phyloP scores from a whole-genome alignment of 2,113 vertebrate species.

The Callopanchax toddi region DNA sequence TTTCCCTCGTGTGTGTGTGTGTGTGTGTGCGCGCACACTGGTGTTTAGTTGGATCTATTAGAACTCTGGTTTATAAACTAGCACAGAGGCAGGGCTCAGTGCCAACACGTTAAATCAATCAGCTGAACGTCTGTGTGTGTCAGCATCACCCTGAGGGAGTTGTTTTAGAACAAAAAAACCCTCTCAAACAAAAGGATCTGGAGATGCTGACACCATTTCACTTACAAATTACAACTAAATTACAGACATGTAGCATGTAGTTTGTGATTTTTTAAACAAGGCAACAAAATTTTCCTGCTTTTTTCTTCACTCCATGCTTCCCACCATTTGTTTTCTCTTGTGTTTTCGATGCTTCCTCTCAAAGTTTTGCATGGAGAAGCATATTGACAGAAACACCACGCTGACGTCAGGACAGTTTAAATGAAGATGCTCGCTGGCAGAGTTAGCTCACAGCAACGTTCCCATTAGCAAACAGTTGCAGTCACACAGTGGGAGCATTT shows the following conservation, averaged over 20 bases:
- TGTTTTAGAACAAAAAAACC: slow-evolving; percentile 33
- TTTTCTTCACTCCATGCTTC: not conserved
- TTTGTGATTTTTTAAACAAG: too few species aligned
- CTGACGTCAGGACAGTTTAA: slow-evolving; percentile 20
- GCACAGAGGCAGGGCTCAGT: slow-evolving; percentile 41
- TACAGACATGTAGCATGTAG: slow-evolving; percentile 24
- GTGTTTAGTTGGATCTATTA: slow-evolving; percentile 51
- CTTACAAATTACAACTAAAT: slow-evolving; percentile 38
- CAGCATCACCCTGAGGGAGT: slow-evolving; percentile 5
- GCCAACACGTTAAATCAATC: slow-evolving; percentile 43
- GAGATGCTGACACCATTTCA: slow-evolving; percentile 33
- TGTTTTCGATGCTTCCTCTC: slow-evolving; percentile 3
- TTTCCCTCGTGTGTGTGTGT: slow-evolving; percentile 5
- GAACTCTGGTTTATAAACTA: slow-evolving; percentile 40
- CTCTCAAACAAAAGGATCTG: slow-evolving; percentile 29
- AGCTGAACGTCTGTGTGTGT: slow-evolving; percentile 25
- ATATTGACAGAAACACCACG: not conserved
- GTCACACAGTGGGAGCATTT: slow-evolving; percentile 38
- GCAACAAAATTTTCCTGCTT: not conserved
- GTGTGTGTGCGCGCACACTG: not conserved
- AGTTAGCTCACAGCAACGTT: slow-evolving; percentile 39
- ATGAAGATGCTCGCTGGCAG: slow-evolving; percentile 45
- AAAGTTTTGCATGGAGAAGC: not conserved
- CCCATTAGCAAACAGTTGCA: slow-evolving; percentile 51
- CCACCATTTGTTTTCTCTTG: not conserved